Evolutionary conservation across 2,113 vertebrate genomes (phyloP).

Genomic region (Myotis yumanensis): DNA sequence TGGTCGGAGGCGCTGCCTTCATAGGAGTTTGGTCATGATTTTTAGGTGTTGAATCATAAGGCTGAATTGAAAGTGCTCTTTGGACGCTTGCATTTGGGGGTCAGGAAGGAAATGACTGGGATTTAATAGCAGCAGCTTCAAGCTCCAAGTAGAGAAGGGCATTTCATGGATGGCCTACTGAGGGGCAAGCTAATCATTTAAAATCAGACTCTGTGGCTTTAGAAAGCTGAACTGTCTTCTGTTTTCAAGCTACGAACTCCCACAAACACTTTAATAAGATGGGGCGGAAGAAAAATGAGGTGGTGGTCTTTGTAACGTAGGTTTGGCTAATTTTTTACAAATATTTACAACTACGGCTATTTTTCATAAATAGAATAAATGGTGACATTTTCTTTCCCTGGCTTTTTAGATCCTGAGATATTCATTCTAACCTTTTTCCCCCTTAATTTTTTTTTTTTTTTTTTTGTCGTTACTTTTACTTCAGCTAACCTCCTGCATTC

Average conservation of each 20-base stretch:
- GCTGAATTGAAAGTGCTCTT: conserved; percentile 76
- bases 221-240: conserved; percentile 38
- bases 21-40: conserved; percentile 79
- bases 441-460: background rate
- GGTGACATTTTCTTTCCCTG: conserved; percentile 10
- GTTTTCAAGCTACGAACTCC: background rate
- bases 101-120: conserved; percentile 63
- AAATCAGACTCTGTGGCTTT: conserved; percentile 20
- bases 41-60: conserved; percentile 73
- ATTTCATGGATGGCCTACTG: conserved; percentile 4
- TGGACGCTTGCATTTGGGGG: conserved; percentile 67
- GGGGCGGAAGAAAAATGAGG: conserved; percentile 61
- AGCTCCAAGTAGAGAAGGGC: background rate
- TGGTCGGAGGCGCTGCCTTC: conserved; percentile 72
- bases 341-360: conserved; percentile 52
- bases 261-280: conserved; percentile 66
- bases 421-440: conserved; percentile 51
- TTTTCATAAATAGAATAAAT: conserved; percentile 17
- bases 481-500: background rate
- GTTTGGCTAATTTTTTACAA: conserved; percentile 68
- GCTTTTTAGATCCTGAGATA: conserved; percentile 35
- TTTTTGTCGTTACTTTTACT: conserved; percentile 49
- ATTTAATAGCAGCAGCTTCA: conserved; percentile 10
- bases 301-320: conserved; percentile 67
- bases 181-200: background rate